These are phyloP conservation scores for Andrena praecox DNA, from an alignment of 2,888 invertebrate species.

Conservation along the genomic window DNA sequence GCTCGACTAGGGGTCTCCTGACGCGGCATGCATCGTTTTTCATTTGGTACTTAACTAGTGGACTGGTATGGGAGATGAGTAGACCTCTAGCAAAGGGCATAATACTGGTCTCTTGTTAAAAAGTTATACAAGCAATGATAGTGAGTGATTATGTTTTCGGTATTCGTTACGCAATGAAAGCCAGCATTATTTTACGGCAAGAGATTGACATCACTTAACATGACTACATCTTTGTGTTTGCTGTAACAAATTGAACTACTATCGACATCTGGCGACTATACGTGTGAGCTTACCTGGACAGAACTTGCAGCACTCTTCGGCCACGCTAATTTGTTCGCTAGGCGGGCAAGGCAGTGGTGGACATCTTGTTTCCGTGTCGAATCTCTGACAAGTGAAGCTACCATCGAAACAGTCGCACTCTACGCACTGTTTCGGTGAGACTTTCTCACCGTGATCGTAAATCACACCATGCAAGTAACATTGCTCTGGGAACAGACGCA, in stretches of 20 bases:
- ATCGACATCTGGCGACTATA: neutral
- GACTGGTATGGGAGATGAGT: neutral
- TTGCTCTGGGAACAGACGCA: constrained; percentile 86
- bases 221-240: neutral
- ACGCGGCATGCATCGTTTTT: constrained; percentile 24
- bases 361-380: constrained; percentile 91
- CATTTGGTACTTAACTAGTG: neutral
- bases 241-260: neutral
- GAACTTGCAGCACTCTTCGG: constrained; percentile 95
- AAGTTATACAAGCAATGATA: neutral
- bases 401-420: constrained; percentile 94
- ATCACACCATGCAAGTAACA: constrained; percentile 89
- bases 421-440: constrained; percentile 91
- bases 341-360: constrained; percentile 92
- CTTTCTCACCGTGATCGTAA: constrained; percentile 93
- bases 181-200: neutral
- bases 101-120: constrained; percentile 7
- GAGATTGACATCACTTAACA: neutral
- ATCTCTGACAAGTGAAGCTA: constrained; percentile 91
- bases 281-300: constrained; percentile 89
- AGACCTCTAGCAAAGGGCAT: neutral
- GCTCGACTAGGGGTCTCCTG: neutral
- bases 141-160: constrained; percentile 1
- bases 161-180: neutral
- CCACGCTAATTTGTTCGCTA: constrained; percentile 92